These are phyloP conservation scores for Passer montanus DNA, from an alignment of 2,113 vertebrate species.

Conservation along the genomic window DNA sequence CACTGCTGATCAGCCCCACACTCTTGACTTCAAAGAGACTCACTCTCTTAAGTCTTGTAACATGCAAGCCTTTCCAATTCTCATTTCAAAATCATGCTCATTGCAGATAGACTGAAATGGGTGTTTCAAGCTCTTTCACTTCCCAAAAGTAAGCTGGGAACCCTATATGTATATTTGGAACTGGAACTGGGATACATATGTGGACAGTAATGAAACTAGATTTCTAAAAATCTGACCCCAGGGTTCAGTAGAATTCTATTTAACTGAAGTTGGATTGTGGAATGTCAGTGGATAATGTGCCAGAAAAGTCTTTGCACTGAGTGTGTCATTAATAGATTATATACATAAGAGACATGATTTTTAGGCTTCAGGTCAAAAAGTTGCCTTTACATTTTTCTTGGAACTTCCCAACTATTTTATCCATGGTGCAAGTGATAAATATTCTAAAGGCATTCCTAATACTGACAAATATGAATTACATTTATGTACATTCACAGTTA, in stretches of 20 bases:
- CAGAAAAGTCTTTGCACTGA: conserved; percentile 26
- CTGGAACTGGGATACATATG: neutral
- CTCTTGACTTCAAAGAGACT: neutral
- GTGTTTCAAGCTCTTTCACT: neutral
- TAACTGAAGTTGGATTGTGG: conserved; percentile 18
- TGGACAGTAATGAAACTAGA: neutral
- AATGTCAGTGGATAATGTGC: conserved; percentile 17
- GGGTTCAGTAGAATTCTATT: neutral
- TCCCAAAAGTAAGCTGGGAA: neutral
- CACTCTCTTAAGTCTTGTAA: neutral
- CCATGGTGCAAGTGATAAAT: conserved; percentile 9
- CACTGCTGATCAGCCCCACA: neutral
- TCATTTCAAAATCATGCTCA: neutral
- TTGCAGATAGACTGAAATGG: neutral
- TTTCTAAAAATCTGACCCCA: neutral
- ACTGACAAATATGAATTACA: neutral
- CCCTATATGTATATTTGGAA: neutral
- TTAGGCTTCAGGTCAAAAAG: conserved; percentile 52
- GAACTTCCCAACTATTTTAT: conserved; percentile 7
- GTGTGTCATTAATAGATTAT: conserved; percentile 53
- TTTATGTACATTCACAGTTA: neutral
- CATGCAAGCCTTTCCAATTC: neutral
- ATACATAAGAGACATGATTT: conserved; percentile 22
- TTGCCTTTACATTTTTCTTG: conserved; percentile 3
- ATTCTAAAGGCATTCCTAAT: conserved; percentile 1